These are phyloP conservation scores for Papilio gigon DNA, from an alignment of 2,888 invertebrate species.

Conservation along the genomic window DNA sequence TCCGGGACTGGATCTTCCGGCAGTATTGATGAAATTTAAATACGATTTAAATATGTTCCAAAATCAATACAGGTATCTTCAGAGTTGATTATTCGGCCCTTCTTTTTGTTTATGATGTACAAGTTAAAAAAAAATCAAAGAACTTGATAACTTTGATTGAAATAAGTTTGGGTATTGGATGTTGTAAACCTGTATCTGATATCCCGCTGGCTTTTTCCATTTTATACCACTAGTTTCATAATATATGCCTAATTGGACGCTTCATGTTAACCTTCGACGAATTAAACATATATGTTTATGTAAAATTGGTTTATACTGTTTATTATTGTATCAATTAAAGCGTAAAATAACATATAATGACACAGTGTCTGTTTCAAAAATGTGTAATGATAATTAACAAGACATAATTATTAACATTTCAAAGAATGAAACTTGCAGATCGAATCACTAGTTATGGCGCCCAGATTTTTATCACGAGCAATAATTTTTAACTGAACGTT, in stretches of 20 bases:
- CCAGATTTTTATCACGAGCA: neutral
- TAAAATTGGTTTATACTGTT: neutral
- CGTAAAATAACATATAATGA: neutral
- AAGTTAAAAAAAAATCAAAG: neutral
- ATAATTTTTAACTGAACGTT: neutral
- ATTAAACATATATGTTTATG: neutral
- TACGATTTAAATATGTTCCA: neutral
- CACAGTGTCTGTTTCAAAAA: neutral
- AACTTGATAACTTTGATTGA: neutral
- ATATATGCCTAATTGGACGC: slow-evolving; percentile 9
- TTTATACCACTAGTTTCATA: neutral
- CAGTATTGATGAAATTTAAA: neutral
- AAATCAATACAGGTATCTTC: neutral
- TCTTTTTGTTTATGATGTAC: neutral
- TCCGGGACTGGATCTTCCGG: too few species aligned
- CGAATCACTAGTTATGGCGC: neutral
- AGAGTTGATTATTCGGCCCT: neutral
- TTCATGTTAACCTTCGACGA: slow-evolving; percentile 5
- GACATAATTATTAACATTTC: neutral
- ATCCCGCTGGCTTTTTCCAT: neutral
- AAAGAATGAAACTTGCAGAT: neutral
- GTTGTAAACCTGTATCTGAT: neutral
- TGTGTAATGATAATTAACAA: neutral
- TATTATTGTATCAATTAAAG: neutral
- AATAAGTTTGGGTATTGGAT: neutral